Base-by-base conservation (phyloP, 2,888 invertebrate species). In the Stegana nigrithorax region DNA sequence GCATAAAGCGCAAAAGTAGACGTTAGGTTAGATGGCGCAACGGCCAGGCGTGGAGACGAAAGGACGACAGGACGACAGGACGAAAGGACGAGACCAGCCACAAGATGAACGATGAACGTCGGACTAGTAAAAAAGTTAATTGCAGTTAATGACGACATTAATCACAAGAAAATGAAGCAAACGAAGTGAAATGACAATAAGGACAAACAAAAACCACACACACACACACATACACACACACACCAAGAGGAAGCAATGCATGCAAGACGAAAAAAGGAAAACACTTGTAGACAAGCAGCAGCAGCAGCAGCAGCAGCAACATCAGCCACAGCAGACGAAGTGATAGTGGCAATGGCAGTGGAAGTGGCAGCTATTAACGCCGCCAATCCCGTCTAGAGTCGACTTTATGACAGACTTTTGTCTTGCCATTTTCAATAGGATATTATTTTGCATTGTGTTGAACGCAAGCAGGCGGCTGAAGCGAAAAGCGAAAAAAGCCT, bases 131-230 rank as follows among this genome's bases (percentile, higher is more conserved):
- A 69, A 78, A 81, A 80, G 77, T 81, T 82, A 82, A 82, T 82
- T 83, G 83, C 81, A 78, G 81, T 81, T 82, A 82, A 82, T 82
- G 81, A 81, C 81, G 79, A 80, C 81, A 82, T 82, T 82, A 81
- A 83, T 83, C 82, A 83, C 75, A 81, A 73, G 75, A 81, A 81
- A 81, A 82, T 83, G 75, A 81, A 82, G 73, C 71, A 64, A 62
- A 69, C 78, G 68, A 63, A 63, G 44, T 32, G 55, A 70, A 74
- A 68, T 68, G 80, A 74, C 72, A 75, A 78, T 79, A 72, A 80
- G 78, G 71, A 79, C 73, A 67, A 71, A 71, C 4, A 53, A 2
- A 53, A 32, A 53, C 29, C 47, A 45, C 14, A 59, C 29, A 47
- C 32, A 42, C 36, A 55, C 8, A 55, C 36, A 36, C 36, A 36